Conservation (phyloP, 2,797 vertebrate genomes). For the Pseudocheirus occidentalis region DNA sequence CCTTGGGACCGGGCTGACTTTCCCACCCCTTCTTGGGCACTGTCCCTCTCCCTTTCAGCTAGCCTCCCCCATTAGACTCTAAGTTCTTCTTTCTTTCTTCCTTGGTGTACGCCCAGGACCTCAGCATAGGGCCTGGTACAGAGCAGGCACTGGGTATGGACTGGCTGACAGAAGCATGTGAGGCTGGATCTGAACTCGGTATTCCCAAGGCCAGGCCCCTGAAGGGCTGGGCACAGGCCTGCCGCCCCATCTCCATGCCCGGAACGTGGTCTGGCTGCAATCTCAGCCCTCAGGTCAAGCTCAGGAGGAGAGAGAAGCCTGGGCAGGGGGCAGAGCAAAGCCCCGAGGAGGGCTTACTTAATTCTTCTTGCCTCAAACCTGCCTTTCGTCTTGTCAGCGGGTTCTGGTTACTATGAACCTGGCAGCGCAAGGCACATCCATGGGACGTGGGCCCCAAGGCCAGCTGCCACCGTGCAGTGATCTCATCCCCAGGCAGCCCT, state of each 20-base stretch:
- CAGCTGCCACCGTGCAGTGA: not conserved
- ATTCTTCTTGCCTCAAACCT: slow-evolving; percentile 25
- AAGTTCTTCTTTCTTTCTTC: not conserved
- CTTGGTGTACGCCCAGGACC: too few species aligned
- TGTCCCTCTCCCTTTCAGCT: not conserved
- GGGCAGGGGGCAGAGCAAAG: not conserved
- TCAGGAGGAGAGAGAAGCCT: slow-evolving; percentile 29
- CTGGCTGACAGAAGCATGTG: too few species aligned
- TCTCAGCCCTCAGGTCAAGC: not conserved
- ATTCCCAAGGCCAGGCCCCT: too few species aligned
- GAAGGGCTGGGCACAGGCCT: not conserved
- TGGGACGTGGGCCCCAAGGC: not conserved
- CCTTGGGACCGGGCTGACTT: not conserved
- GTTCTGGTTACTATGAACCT: not conserved
- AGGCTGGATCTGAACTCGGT: too few species aligned
- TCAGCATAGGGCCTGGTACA: too few species aligned
- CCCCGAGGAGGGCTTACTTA: not conserved
- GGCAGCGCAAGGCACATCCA: not conserved
- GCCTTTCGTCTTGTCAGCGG: slow-evolving; percentile 21
- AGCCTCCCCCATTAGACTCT: not conserved
- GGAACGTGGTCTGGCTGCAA: too few species aligned
- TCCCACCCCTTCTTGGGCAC: not conserved
- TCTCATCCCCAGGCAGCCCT: not conserved
- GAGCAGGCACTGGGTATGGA: not conserved
- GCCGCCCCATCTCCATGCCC: too few species aligned